Percentiles rank a stretch among this genome's conserved stretches.
phyloP scores from a whole-genome alignment of 1,140 invertebrate species.

The Andricus grossulariae region DNA sequence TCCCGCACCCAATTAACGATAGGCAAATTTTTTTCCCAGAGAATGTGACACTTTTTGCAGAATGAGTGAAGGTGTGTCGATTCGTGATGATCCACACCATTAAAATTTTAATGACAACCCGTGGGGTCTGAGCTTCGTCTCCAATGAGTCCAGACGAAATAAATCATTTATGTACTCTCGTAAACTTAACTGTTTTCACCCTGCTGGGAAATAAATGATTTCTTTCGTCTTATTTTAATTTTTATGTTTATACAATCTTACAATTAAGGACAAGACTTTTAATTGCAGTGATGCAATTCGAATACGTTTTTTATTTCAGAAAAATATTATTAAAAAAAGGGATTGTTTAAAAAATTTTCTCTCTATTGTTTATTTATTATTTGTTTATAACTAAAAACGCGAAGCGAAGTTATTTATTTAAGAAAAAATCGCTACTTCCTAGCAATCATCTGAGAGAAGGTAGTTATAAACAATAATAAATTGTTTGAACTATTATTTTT shows the following conservation, averaged over 20 bases:
- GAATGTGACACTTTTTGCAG: background rate
- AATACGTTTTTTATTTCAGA: too few species aligned
- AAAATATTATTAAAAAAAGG: too few species aligned
- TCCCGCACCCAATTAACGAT: background rate
- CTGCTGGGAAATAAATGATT: constrained; percentile 23
- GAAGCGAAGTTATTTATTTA: too few species aligned
- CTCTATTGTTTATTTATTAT: too few species aligned
- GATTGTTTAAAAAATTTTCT: too few species aligned
- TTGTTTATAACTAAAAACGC: too few species aligned
- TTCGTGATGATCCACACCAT: background rate
- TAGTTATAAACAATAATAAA: too few species aligned
- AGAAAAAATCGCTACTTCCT: too few species aligned
- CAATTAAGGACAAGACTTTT: background rate
- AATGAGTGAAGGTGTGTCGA: constrained; percentile 5
- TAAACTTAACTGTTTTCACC: constrained; percentile 15
- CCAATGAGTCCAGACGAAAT: constrained; percentile 1
- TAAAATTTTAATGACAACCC: constrained; percentile 21
- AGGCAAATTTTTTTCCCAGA: background rate
- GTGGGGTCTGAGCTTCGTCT: constrained; percentile 18
- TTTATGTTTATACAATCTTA: background rate
- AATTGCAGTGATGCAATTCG: too few species aligned
- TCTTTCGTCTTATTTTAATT: background rate
- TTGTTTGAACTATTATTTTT: too few species aligned
- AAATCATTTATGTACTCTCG: constrained; percentile 21
- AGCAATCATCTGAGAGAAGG: too few species aligned